These are phyloP conservation scores for Trididemnum nubilum DNA, from an alignment of 23 tunicate genomes.

Conservation along the genomic window DNA sequence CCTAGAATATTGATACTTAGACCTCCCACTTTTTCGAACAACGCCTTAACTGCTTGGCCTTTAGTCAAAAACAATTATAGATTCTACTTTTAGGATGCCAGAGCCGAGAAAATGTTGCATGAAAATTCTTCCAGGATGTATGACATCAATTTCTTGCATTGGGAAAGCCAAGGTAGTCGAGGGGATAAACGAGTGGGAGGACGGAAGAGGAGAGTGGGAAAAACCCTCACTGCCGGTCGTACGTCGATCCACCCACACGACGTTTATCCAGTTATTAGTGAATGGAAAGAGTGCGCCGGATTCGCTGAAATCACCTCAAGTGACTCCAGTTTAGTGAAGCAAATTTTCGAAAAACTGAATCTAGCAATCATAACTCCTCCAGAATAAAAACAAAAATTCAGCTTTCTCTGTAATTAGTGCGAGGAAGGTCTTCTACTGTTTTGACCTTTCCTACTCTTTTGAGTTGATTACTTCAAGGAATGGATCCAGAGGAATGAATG, in stretches of 20 bases:
- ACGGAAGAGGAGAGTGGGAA: constrained; percentile 16
- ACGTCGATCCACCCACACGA: constrained; percentile 48
- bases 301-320: constrained; percentile 72
- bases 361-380: constrained; percentile 43
- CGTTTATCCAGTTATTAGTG: constrained; percentile 58
- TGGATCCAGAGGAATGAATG: too few species aligned
- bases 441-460: too few species aligned
- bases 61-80: too few species aligned
- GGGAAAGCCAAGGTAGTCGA: not conserved
- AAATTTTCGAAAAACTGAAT: constrained; percentile 64
- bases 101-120: constrained; percentile 30
- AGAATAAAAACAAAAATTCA: too few species aligned
- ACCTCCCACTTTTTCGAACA: too few species aligned
- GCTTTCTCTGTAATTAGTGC: too few species aligned
- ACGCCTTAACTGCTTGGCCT: too few species aligned
- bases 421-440: not conserved
- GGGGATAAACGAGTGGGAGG: not conserved
- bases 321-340: constrained; percentile 40
- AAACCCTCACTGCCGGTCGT: constrained; percentile 24
- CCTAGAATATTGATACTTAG: too few species aligned
- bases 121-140: constrained; percentile 49
- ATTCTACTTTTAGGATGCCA: constrained; percentile 29
- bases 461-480: too few species aligned
- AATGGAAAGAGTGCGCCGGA: constrained; percentile 83
- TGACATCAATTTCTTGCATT: constrained; percentile 40